Percentiles rank a stretch among this genome's conserved stretches.
Conservation (phyloP, 2,113 vertebrate species). For the Stegostoma tigrinum region DNA sequence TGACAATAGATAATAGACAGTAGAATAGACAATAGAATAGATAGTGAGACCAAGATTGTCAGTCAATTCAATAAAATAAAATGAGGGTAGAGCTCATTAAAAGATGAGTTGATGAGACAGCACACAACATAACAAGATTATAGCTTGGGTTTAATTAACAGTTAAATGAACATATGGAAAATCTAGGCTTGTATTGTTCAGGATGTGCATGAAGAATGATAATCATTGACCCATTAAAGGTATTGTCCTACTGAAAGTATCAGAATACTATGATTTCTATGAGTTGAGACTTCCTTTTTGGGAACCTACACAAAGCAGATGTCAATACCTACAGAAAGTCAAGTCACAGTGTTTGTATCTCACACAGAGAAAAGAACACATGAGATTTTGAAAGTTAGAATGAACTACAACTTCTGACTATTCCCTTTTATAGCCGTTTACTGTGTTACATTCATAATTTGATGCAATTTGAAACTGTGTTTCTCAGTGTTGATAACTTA, state of each 20-base stretch:
- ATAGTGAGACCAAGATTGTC: not conserved
- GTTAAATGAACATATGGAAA: not conserved
- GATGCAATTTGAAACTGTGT: not conserved
- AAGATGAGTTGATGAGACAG: too few species aligned
- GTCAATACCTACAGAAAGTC: not conserved
- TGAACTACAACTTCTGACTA: not conserved
- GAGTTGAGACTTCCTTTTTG: not conserved
- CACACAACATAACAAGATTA: too few species aligned
- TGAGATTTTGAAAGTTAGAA: not conserved
- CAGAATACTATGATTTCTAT: not conserved
- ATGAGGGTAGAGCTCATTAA: too few species aligned
- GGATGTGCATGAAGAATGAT: not conserved
- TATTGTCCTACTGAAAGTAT: not conserved
- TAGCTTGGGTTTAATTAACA: too few species aligned
- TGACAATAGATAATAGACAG: not conserved
- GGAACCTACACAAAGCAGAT: not conserved
- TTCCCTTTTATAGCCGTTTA: not conserved
- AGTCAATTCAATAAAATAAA: too few species aligned
- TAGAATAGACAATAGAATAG: not conserved
- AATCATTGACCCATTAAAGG: not conserved
- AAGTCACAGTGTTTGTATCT: not conserved
- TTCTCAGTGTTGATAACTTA: not conserved
- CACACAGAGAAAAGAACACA: not conserved
- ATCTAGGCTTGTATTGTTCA: not conserved
- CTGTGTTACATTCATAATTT: not conserved